These are phyloP conservation scores for Epinephelus fuscoguttatus DNA, from an alignment of 2,113 vertebrate genomes.

Conservation along the genomic window DNA sequence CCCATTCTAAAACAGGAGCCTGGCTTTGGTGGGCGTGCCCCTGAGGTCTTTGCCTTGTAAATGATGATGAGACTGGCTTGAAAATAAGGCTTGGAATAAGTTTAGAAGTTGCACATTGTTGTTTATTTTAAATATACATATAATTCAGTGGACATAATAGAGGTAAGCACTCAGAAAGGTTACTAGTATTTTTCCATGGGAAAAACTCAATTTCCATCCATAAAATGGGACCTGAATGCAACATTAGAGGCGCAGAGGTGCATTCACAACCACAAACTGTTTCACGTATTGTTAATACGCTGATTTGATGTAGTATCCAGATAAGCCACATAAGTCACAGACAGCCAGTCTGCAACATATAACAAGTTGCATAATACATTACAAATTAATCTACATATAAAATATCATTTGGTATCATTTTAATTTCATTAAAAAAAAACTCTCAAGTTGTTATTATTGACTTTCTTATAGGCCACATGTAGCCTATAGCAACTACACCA, in stretches of 20 bases:
- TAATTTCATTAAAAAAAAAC: too few species aligned
- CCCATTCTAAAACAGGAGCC: neutral
- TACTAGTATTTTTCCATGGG: neutral
- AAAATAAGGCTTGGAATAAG: too few species aligned
- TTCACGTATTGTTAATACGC: neutral
- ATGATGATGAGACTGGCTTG: neutral
- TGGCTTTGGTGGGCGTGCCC: neutral
- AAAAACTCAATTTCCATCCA: too few species aligned
- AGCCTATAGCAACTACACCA: too few species aligned
- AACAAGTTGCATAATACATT: neutral
- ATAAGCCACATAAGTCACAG: neutral
- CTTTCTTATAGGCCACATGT: too few species aligned
- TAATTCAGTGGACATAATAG: too few species aligned
- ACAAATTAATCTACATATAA: neutral
- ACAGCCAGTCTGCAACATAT: neutral
- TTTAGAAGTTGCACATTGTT: neutral
- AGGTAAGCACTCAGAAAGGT: neutral
- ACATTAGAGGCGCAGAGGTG: neutral
- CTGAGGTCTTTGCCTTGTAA: neutral
- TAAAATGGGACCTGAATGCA: neutral
- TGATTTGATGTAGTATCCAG: neutral
- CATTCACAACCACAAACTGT: constrained; percentile 25
- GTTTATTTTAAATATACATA: neutral
- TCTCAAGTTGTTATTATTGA: too few species aligned
- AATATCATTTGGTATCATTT: neutral